Evolutionary conservation across 2,888 invertebrate genomes (phyloP).

Genomic region (Pristionchus mayeri): DNA sequence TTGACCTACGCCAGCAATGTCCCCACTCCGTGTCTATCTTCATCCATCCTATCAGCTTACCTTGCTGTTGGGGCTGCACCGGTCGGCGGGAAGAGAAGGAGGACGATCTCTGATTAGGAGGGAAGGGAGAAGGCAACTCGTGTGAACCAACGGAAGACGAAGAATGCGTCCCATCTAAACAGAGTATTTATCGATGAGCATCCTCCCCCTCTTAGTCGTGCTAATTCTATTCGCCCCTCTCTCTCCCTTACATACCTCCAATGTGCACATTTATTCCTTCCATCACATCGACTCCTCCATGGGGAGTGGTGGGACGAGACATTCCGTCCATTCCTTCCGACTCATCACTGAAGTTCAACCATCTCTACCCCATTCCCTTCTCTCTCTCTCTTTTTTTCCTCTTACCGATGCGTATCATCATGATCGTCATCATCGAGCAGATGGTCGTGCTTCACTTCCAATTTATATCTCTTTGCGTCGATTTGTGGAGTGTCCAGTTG

Average conservation of each 20-base stretch:
- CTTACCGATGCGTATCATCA: constrained; percentile 30
- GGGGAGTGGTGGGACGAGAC: background rate
- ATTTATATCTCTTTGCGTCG: constrained; percentile 45
- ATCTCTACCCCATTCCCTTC: background rate
- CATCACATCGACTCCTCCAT: constrained; percentile 11
- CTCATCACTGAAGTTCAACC: background rate
- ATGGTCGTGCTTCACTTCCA: constrained; percentile 51
- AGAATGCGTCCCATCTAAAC: background rate
- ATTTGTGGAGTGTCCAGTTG: constrained; percentile 51
- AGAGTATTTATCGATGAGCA: background rate
- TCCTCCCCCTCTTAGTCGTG: background rate
- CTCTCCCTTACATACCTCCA: constrained; percentile 6
- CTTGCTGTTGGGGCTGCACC: background rate
- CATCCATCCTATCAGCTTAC: background rate
- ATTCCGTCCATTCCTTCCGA: background rate
- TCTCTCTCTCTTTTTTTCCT: background rate
- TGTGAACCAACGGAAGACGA: background rate
- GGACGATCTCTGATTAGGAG: background rate
- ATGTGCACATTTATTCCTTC: constrained; percentile 7
- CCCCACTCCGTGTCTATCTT: no score
- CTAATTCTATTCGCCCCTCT: no score
- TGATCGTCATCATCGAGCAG: constrained; percentile 45
- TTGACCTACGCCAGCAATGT: no score
- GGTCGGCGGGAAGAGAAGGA: constrained; percentile 15
- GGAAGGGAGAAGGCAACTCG: background rate